Conservation (phyloP, 2,888 invertebrate genomes). For the Aporophyla lueneburgensis region DNA sequence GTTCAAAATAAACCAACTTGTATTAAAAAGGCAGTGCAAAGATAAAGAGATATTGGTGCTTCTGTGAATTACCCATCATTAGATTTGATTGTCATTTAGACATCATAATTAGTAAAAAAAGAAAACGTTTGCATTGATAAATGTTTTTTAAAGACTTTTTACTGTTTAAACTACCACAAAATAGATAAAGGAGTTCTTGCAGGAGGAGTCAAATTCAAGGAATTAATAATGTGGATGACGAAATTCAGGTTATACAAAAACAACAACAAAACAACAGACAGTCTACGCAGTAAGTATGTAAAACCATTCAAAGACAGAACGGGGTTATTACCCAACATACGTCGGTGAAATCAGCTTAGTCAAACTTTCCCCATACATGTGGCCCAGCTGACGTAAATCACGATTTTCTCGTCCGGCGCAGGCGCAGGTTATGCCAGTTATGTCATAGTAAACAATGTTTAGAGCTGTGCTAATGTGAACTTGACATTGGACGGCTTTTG, state of each 20-base stretch:
- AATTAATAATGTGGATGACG: not conserved
- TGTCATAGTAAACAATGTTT: slow-evolving; percentile 68
- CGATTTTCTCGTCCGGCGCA: slow-evolving; percentile 65
- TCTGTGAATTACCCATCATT: not conserved
- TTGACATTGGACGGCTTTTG: slow-evolving; percentile 58
- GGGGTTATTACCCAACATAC: slow-evolving; percentile 61
- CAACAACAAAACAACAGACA: not conserved
- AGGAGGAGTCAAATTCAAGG: not conserved
- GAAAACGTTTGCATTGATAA: not conserved
- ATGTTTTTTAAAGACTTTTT: not conserved
- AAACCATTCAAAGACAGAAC: slow-evolving; percentile 48
- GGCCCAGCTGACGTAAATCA: slow-evolving; percentile 73
- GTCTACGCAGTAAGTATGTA: slow-evolving; percentile 32
- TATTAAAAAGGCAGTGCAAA: not conserved
- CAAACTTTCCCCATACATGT: slow-evolving; percentile 72
- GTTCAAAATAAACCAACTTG: not conserved
- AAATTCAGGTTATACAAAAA: not conserved
- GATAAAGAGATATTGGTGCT: not conserved
- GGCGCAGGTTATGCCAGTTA: slow-evolving; percentile 68
- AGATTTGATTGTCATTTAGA: not conserved
- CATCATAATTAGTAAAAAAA: not conserved
- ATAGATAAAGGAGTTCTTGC: not conserved
- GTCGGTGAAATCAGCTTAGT: slow-evolving; percentile 70
- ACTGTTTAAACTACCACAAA: not conserved
- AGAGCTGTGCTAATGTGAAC: slow-evolving; percentile 61